phyloP scores from a whole-genome alignment of 2,888 invertebrate genomes.

The Mamestra brassicae region DNA sequence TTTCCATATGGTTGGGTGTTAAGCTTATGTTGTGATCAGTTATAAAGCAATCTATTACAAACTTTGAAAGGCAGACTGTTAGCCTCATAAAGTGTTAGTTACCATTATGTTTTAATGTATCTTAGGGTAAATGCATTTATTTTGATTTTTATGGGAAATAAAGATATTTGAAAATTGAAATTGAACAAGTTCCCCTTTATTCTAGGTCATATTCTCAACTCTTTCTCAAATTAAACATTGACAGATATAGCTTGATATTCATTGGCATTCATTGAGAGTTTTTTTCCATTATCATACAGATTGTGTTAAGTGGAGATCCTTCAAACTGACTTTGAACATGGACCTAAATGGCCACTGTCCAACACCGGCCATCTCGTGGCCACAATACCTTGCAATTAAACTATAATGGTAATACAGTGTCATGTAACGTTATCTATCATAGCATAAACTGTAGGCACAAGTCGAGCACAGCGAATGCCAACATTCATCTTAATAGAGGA shows the following conservation, averaged over 20 bases:
- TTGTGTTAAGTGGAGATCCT: neutral
- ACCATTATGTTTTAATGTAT: too few species aligned
- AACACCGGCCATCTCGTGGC: neutral
- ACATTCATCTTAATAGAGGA: conserved; percentile 54
- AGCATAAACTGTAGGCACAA: conserved; percentile 42
- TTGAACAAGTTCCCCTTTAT: too few species aligned
- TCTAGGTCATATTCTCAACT: too few species aligned
- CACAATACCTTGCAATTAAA: conserved; percentile 17
- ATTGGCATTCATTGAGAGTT: neutral
- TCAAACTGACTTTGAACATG: neutral
- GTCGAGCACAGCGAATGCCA: conserved; percentile 32
- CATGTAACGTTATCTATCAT: conserved; percentile 28
- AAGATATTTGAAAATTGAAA: too few species aligned
- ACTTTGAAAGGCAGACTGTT: too few species aligned
- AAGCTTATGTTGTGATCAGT: too few species aligned
- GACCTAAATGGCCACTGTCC: neutral
- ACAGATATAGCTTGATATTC: neutral
- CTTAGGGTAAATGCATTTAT: too few species aligned
- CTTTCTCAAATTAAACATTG: neutral
- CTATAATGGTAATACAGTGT: conserved; percentile 20
- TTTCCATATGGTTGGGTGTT: too few species aligned
- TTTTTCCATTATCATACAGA: neutral
- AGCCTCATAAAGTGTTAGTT: too few species aligned
- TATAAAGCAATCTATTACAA: too few species aligned
- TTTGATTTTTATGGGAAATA: too few species aligned